Percentiles rank a stretch among this genome's conserved stretches.
Conservation (phyloP, 2,113 vertebrate genomes). For the Tretioscincus oriximinensis region DNA sequence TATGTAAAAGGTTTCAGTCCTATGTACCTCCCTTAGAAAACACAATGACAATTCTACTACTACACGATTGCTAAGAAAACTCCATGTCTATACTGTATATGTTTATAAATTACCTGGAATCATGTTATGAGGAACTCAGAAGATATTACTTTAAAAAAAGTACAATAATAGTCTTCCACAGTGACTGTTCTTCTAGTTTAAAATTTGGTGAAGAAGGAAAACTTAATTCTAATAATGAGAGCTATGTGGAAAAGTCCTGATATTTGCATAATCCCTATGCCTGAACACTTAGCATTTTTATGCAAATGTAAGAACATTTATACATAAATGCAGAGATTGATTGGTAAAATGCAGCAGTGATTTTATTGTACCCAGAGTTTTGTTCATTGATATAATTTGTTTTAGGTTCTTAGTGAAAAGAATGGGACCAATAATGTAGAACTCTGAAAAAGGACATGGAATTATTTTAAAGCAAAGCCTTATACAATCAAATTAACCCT, state of each 20-base stretch:
- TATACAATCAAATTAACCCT: too few relatives aligned
- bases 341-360: background rate
- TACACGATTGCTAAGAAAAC: too few relatives aligned
- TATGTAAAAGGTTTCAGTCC: too few relatives aligned
- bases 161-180: background rate
- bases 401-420: background rate
- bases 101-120: too few relatives aligned
- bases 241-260: background rate
- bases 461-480: too few relatives aligned
- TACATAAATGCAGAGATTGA: background rate
- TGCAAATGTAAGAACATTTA: background rate
- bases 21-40: too few relatives aligned
- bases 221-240: background rate
- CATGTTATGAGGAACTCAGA: too few relatives aligned
- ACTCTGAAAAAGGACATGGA: background rate
- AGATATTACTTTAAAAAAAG: too few relatives aligned
- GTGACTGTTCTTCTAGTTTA: background rate
- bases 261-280: background rate
- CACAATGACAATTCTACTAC: too few relatives aligned
- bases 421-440: background rate
- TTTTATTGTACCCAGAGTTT: background rate
- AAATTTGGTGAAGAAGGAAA: background rate
- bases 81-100: too few relatives aligned
- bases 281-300: background rate
- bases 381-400: background rate